phyloP scores from a whole-genome alignment of 2,113 vertebrate species.

The Nyctibius bracteatus region DNA sequence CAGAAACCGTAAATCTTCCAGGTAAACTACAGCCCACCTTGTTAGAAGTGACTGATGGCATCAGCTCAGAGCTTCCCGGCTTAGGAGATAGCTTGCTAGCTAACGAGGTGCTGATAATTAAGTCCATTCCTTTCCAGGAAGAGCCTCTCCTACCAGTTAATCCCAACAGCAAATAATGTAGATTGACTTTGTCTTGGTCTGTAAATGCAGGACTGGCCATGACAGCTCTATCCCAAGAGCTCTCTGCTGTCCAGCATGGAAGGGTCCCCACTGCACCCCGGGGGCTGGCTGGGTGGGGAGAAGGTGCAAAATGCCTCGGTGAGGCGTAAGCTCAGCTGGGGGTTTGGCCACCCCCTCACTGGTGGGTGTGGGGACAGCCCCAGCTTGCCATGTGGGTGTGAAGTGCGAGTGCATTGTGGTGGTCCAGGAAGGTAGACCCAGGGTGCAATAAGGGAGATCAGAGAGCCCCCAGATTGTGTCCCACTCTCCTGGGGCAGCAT shows the following conservation, averaged over 20 bases:
- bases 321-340: not conserved
- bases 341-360: not conserved
- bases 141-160: not conserved
- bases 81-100: not conserved
- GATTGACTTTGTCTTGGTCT: not conserved
- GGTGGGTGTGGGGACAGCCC: not conserved
- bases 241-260: not conserved
- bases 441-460: not conserved
- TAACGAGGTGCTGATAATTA: slow-evolving; percentile 49
- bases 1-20: not conserved
- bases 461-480: not conserved
- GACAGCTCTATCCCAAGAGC: not conserved
- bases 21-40: not conserved
- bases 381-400: not conserved
- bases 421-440: not conserved
- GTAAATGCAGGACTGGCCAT: not conserved
- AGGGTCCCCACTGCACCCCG: accelerated
- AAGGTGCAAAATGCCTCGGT: slow-evolving; percentile 36
- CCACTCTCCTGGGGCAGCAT: not conserved
- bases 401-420: not conserved
- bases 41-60: not conserved
- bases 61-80: not conserved
- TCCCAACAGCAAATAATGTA: slow-evolving; percentile 21
- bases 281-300: not conserved
- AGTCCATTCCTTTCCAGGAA: not conserved